These are phyloP conservation scores for Nothura maculosa DNA, from an alignment of 2,797 vertebrate genomes.

Conservation along the genomic window DNA sequence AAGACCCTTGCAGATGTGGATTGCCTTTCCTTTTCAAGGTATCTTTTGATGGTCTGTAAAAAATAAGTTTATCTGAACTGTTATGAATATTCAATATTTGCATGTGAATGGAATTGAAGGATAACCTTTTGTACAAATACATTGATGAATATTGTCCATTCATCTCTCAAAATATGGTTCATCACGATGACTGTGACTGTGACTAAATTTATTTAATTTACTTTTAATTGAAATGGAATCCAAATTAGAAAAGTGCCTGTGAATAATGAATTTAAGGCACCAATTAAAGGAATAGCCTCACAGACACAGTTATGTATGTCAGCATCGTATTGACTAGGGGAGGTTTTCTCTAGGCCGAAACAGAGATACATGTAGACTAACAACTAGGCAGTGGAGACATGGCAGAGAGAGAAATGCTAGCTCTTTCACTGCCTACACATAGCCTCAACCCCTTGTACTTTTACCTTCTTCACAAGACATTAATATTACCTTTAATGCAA, in stretches of 20 bases:
- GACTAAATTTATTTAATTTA: neutral
- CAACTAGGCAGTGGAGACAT: neutral
- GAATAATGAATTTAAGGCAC: neutral
- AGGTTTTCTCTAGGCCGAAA: neutral
- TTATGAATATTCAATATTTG: neutral
- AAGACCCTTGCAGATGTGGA: neutral
- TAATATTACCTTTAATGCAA: neutral
- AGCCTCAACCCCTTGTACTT: neutral
- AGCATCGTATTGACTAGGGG: neutral
- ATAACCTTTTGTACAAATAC: neutral
- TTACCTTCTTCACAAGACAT: neutral
- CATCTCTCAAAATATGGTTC: neutral
- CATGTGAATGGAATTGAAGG: neutral
- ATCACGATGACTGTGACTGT: neutral
- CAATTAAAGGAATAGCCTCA: neutral
- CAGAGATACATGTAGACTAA: neutral
- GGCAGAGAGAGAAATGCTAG: neutral
- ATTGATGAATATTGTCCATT: neutral
- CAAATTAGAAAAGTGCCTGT: neutral
- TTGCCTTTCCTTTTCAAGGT: neutral
- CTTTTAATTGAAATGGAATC: neutral
- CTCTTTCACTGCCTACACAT: neutral
- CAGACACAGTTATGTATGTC: fast-evolving
- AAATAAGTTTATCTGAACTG: neutral
- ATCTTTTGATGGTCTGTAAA: neutral